Percentiles rank a stretch among this genome's conserved stretches.
Evolutionary conservation across 2,113 vertebrate species (phyloP).

Genomic region (Gnathonemus echidnorhynchus): DNA sequence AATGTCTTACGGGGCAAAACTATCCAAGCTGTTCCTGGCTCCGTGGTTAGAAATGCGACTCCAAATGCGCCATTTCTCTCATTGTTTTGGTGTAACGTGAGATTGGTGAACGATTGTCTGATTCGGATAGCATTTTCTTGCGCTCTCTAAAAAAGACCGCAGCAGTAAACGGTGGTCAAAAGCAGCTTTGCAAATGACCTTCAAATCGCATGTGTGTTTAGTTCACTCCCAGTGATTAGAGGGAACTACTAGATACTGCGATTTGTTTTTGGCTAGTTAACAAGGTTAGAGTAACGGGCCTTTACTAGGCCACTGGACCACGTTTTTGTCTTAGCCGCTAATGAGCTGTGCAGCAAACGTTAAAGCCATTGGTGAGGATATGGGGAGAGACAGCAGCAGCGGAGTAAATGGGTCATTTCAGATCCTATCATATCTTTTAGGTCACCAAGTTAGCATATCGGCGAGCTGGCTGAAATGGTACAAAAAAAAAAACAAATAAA

Average conservation of each 20-base stretch:
- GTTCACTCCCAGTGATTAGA: not conserved
- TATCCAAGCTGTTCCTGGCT: not conserved
- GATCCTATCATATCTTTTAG: slow-evolving; percentile 9
- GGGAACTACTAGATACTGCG: not conserved
- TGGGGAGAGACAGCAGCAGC: not conserved
- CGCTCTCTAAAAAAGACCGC: not conserved
- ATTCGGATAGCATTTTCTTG: not conserved
- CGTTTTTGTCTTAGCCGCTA: not conserved
- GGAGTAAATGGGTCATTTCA: not conserved
- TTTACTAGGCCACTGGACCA: not conserved
- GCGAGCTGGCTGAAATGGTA: not conserved
- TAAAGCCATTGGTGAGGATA: not conserved
- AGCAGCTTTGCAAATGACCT: not conserved
- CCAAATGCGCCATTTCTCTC: not conserved
- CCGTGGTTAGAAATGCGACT: not conserved
- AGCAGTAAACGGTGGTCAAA: not conserved
- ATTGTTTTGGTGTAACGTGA: slow-evolving; percentile 1
- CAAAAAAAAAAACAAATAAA: not conserved
- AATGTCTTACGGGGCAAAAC: not conserved
- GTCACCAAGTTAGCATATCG: not conserved
- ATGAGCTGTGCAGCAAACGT: not conserved
- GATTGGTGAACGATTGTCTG: not conserved
- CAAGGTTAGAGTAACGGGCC: not conserved
- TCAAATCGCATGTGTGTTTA: not conserved
- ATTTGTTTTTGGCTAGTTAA: not conserved